A percentile compares a stretch with the other conserved stretches of the same genome.
Conservation (phyloP, 2,888 invertebrate genomes). For the Scrobipalpa atriplicella region DNA sequence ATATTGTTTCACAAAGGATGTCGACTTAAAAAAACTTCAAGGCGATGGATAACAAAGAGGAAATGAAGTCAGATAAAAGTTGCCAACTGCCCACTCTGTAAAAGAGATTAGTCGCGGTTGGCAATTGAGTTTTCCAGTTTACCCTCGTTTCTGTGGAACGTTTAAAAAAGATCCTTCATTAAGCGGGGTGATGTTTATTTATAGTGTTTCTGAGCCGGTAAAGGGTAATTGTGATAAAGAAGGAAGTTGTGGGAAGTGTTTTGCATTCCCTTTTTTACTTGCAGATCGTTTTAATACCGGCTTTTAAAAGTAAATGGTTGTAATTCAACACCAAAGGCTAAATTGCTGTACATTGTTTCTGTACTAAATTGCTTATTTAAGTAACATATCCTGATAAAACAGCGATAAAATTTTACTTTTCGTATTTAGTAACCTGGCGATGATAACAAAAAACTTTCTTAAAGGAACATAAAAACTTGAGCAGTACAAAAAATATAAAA, state of each 20-base stretch:
- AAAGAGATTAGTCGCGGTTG: slow-evolving; percentile 20
- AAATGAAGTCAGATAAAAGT: slow-evolving; percentile 25
- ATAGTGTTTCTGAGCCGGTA: slow-evolving; percentile 7
- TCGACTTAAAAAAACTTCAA: slow-evolving; percentile 19
- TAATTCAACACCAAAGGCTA: too few species aligned
- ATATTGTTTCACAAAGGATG: slow-evolving; percentile 12
- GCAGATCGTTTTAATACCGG: too few species aligned
- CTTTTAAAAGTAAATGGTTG: too few species aligned
- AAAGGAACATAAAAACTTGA: too few species aligned
- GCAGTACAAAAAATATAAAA: too few species aligned
- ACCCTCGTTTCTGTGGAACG: neutral
- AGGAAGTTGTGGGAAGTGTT: neutral
- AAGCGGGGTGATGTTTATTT: neutral
- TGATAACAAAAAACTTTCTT: too few species aligned
- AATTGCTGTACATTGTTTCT: neutral
- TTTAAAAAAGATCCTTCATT: neutral
- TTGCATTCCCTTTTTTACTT: neutral
- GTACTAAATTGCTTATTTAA: neutral
- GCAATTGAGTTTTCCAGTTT: slow-evolving; percentile 18
- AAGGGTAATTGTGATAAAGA: neutral
- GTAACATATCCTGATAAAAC: too few species aligned
- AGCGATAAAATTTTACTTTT: too few species aligned
- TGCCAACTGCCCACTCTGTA: slow-evolving; percentile 10
- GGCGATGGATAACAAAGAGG: slow-evolving; percentile 13
- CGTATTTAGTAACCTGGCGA: too few species aligned